Evolutionary conservation across 1,140 invertebrate genomes (phyloP).

Genomic region (Ostrea edulis): DNA sequence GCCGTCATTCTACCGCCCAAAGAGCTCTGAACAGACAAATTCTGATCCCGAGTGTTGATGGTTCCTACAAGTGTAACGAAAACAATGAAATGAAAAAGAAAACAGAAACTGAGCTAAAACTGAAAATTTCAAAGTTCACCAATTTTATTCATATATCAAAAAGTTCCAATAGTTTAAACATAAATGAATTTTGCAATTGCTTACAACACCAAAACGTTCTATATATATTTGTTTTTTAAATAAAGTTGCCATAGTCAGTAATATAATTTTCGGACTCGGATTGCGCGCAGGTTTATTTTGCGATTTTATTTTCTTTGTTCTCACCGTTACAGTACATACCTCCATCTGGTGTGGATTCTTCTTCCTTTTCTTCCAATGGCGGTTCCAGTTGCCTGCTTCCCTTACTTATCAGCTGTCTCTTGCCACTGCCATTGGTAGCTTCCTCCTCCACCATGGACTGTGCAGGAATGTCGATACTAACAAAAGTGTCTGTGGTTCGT

Average conservation of each 20-base stretch:
- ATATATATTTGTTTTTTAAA: no score
- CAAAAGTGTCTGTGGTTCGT: conserved; percentile 63
- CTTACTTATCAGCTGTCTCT: conserved; percentile 29
- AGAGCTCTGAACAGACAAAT: conserved; percentile 54
- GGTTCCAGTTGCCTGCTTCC: conserved; percentile 33
- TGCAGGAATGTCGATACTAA: conserved; percentile 66
- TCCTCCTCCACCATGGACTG: background rate
- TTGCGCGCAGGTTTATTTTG: no score
- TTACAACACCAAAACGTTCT: no score
- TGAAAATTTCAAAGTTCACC: background rate
- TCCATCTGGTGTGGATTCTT: conserved; percentile 30
- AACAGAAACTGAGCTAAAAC: background rate
- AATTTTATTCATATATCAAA: background rate
- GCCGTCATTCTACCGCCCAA: conserved; percentile 47
- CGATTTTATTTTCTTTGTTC: no score
- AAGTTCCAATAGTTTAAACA: no score
- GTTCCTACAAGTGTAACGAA: conserved; percentile 18
- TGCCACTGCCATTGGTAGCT: background rate
- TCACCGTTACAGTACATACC: background rate
- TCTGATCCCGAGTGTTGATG: conserved; percentile 50
- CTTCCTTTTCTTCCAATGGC: conserved; percentile 40
- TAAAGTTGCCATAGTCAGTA: no score
- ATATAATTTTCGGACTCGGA: no score
- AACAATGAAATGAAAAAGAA: background rate
- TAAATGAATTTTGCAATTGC: no score